Percentiles rank a stretch among this genome's conserved stretches.
Conservation (phyloP, 2,113 vertebrate species). For the Penelope pileata region DNA sequence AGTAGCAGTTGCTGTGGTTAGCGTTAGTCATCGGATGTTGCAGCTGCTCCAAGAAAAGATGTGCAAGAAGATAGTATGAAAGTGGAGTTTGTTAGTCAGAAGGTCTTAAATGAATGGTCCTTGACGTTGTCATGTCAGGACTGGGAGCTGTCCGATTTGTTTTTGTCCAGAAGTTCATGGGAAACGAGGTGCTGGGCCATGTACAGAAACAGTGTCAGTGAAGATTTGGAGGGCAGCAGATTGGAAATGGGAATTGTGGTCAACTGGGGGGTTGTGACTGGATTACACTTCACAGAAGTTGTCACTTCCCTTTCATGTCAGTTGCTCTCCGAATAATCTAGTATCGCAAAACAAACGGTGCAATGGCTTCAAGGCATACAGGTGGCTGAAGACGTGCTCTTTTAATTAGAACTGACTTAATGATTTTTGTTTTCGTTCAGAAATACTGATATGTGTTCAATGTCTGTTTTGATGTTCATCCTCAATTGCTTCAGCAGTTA, state of each 20-base stretch:
- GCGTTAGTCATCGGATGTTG: background rate
- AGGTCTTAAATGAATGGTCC: background rate
- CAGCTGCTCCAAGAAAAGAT: background rate
- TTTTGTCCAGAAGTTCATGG: background rate
- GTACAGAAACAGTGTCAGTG: background rate
- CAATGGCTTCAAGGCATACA: background rate
- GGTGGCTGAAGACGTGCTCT: rapidly evolving
- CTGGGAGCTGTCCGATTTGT: background rate
- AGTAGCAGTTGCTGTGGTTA: background rate
- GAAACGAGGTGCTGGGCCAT: background rate
- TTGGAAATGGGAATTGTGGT: background rate
- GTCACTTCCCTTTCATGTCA: background rate
- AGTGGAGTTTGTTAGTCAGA: background rate
- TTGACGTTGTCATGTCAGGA: background rate
- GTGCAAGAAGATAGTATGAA: background rate
- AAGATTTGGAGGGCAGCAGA: background rate
- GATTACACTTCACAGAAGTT: background rate
- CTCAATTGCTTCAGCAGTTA: background rate
- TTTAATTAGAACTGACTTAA: background rate
- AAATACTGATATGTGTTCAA: background rate
- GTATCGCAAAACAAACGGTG: background rate
- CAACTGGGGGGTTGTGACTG: background rate
- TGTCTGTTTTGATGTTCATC: background rate
- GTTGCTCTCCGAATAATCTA: background rate
- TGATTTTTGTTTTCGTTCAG: background rate